Evolutionary conservation across 2,888 invertebrate species (phyloP).

Genomic region (Tetanocera ferruginea): DNA sequence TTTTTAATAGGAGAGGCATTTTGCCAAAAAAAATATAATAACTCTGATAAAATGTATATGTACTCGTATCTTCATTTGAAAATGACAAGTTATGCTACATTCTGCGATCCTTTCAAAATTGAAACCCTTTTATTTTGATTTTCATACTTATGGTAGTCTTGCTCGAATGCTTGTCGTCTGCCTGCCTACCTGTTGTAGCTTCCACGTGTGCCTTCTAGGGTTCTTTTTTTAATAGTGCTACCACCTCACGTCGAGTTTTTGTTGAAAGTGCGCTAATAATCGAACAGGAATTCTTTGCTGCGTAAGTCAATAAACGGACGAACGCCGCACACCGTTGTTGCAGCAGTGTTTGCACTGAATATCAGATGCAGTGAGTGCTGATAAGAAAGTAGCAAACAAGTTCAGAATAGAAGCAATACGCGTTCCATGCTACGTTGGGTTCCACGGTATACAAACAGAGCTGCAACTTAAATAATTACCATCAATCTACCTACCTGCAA

Average conservation of each 20-base stretch:
- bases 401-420: slow-evolving; percentile 18
- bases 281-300: slow-evolving; percentile 15
- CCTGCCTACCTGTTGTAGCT: slow-evolving; percentile 27
- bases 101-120: too few relatives aligned
- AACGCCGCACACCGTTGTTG: not conserved
- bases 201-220: not conserved
- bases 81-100: too few relatives aligned
- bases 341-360: slow-evolving; percentile 22
- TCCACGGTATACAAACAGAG: not conserved
- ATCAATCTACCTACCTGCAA: not conserved
- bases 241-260: slow-evolving; percentile 3
- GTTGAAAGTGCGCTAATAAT: slow-evolving; percentile 22
- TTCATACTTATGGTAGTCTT: not conserved
- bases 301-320: slow-evolving; percentile 28
- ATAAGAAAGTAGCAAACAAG: slow-evolving; percentile 25
- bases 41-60: too few relatives aligned
- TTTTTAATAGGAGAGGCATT: too few relatives aligned
- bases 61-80: too few relatives aligned
- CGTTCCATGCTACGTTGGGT: not conserved
- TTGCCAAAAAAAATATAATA: too few relatives aligned
- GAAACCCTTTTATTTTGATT: too few relatives aligned
- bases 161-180: not conserved
- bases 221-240: slow-evolving; percentile 3
- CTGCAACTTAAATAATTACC: not conserved
- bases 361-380: slow-evolving; percentile 31